Evolutionary conservation across 2,113 vertebrate species (phyloP), one percentile per base, ranked within the genome.

Genomic region (Pseudorectes ferrugineus): DNA sequence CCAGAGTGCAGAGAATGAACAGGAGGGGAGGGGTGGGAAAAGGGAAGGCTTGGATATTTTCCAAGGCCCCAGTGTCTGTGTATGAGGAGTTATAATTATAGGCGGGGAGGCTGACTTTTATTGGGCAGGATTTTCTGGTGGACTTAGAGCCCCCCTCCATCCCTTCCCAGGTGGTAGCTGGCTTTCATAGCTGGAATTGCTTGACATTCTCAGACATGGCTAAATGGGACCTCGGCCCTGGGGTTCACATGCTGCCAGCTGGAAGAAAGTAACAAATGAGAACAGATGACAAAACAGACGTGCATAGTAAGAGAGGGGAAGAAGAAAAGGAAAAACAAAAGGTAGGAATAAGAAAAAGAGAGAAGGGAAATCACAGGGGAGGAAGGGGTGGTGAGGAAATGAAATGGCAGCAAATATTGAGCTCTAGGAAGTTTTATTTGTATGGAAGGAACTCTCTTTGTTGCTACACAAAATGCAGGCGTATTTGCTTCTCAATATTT

Each of bases 111-210:
- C 93, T 96, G 94, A 91, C 84, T 96, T 96, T 95, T 96, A 97
- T 96, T 98, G 96, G 97, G 88, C 95, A 96, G 92, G 79, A 89
- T 96, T 96, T 95, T 93, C 87, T 96, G 82, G 29, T 96, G 92
- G 89, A 80, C 66, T 92, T 90, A 88, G 63, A 97, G 89, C 79
- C 79, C 94, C 67, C 71, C 78, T 96, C 85, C 40, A 14, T 66
- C 31, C 49, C 82, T 83, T 97, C 84, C 38, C 85, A 94, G 85
- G 93, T 96, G 92, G 94, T 95, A 70, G 58, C 75, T 96, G 80
- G 88, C 73, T 97, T 97, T 82, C 90, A 83, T 84, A 96, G 88
- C 68, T 55, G 55, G 92, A 86, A 88, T 86, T 93, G 79, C 46
- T 90, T 97, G 89, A 83, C 68, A 43, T 74, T 96, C 67, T 92